A percentile compares a stretch with the other conserved stretches of the same genome.
phyloP scores from a whole-genome alignment of 2,797 vertebrate genomes.

The Jordanella pulchra region DNA sequence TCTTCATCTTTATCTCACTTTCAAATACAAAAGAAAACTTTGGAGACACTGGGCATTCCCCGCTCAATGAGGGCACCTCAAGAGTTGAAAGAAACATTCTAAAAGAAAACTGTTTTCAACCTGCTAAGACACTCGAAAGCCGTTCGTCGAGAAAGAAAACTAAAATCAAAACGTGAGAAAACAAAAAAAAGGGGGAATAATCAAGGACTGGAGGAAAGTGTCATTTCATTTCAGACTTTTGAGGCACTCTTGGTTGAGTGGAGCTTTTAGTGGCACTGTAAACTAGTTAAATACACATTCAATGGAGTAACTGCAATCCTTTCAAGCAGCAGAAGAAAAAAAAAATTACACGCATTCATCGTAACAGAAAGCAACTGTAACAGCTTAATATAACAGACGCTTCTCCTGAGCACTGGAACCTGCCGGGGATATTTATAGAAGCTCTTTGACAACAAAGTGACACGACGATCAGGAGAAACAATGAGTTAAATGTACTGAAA shows the following conservation, averaged over 20 bases:
- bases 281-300: conserved; percentile 67
- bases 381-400: conserved; percentile 49
- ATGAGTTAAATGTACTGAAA: conserved; percentile 25
- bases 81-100: conserved; percentile 54
- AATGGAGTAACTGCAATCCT: conserved; percentile 49
- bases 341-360: conserved; percentile 33
- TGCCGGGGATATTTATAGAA: conserved; percentile 24
- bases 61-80: conserved; percentile 67
- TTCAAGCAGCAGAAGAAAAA: conserved; percentile 42
- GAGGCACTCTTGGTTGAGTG: conserved; percentile 72
- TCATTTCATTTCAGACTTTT: conserved; percentile 57
- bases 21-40: conserved; percentile 21
- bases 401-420: conserved; percentile 55
- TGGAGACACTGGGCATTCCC: conserved; percentile 51
- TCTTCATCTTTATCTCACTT: conserved; percentile 37
- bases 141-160: conserved; percentile 19
- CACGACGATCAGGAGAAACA: conserved; percentile 50
- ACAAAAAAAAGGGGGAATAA: background rate
- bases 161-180: conserved; percentile 1
- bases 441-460: conserved; percentile 29
- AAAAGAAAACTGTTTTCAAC: conserved; percentile 16
- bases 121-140: conserved; percentile 10
- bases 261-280: conserved; percentile 69
- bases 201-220: conserved; percentile 2
- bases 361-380: conserved; percentile 62